Percentiles rank a stretch among this genome's conserved stretches.
Evolutionary conservation across 2,113 vertebrate species (phyloP).

Genomic region (Petrocephalus zakoni): DNA sequence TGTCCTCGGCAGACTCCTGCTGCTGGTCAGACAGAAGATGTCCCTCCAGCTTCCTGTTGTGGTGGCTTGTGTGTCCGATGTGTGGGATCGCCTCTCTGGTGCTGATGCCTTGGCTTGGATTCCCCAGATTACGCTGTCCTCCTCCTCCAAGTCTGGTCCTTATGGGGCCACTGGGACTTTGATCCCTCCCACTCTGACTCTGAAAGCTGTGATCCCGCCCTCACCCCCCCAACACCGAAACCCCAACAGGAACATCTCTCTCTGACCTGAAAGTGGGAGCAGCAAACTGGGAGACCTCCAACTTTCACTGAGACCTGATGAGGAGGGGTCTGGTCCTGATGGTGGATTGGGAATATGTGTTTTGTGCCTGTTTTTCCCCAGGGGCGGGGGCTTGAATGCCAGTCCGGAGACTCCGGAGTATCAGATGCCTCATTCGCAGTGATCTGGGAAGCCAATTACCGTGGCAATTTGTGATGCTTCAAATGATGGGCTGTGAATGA

Average conservation of each 20-base stretch:
- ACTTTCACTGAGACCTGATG: not conserved
- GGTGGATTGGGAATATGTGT: not conserved
- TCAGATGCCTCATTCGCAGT: not conserved
- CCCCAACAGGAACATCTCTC: too few species aligned
- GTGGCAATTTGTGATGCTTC: not conserved
- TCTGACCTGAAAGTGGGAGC: too few species aligned
- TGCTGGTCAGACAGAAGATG: not conserved
- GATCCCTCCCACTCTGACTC: not conserved
- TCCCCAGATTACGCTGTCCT: not conserved
- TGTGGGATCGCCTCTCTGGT: not conserved
- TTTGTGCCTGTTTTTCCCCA: not conserved
- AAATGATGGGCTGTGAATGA: not conserved
- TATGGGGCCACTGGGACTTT: not conserved
- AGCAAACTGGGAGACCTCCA: not conserved
- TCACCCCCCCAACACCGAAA: too few species aligned
- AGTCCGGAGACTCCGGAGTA: not conserved
- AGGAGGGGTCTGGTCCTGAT: not conserved
- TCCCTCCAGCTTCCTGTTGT: not conserved
- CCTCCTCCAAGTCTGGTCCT: not conserved
- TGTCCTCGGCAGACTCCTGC: not conserved
- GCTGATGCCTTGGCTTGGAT: not conserved
- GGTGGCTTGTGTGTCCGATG: not conserved
- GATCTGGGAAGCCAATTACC: constrained; percentile 1
- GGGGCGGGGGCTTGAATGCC: not conserved
- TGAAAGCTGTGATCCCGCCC: not conserved